Evolutionary conservation across 1,140 invertebrate genomes (phyloP), one percentile per base, ranked within the genome.

Genomic region (Meloidogyne chitwoodi): DNA sequence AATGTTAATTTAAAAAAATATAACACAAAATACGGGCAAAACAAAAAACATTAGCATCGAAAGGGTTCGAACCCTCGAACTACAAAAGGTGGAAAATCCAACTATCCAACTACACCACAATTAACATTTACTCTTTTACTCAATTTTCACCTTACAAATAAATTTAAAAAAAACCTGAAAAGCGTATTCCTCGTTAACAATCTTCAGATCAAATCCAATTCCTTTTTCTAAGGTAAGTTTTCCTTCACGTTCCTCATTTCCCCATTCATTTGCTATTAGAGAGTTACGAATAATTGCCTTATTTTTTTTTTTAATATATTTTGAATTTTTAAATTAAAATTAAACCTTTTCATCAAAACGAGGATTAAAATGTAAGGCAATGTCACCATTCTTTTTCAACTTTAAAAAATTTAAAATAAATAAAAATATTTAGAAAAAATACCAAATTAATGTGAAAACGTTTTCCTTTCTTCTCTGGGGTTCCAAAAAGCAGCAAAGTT

Each of bases 351-450:
- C 85, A 77, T 85, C 85, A 67, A 85, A 85, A 41, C 84, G 79
- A 24, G 84, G 79, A 67, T 85, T 85, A 77, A 85, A 83, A 75
- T 85, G 84, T 41, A 85, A 79, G 41, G 84, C 84, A 66, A 87
- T 87, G 56, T 85, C 85, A 34, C 84, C 84, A 75, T 85, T 87
- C 79, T 85, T 85, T 70, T 84, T 85, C 66, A 85, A 74, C 70
- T 85, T 63, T 62, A 56, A 44, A 69, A 48, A 5, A 29, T 19
- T 24, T 48, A 44, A 41, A 16, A 29, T 29, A 31, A 70, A 48
- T 69, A 29, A 41, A 4, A 24, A n/a, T 14, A 69, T 44, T 41
- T 19, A 56, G 6, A 2, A 8, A 16, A 29, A 16, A 16, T 19
- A 70, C 68, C 68, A 73, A 61, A 74, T 85, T 87, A 71, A 85